Conservation (phyloP, 2,888 invertebrate species). For the Yponomeuta malinellus region DNA sequence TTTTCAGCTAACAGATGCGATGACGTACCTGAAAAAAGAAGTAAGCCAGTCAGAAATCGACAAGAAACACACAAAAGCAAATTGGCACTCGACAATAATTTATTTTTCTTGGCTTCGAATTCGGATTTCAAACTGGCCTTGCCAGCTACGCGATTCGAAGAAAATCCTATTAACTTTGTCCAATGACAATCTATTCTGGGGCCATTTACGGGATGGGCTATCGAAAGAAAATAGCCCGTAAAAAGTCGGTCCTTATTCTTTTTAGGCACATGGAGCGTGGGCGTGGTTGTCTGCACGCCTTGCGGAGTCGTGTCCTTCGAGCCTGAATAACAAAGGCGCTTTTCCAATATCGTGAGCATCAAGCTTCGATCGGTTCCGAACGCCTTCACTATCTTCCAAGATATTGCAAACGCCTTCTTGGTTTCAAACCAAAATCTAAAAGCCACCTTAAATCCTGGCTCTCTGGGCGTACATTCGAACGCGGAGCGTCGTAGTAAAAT, state of each 20-base stretch:
- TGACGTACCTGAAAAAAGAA: slow-evolving; percentile 51
- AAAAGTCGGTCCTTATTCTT: slow-evolving; percentile 47
- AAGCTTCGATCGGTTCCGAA: slow-evolving; percentile 69
- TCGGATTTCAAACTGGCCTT: slow-evolving; percentile 14
- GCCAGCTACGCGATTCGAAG: background rate
- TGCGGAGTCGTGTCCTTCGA: slow-evolving; percentile 45
- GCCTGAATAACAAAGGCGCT: slow-evolving; percentile 59
- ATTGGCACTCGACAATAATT: slow-evolving; percentile 7
- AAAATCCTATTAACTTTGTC: slow-evolving; percentile 7
- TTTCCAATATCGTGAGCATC: slow-evolving; percentile 65
- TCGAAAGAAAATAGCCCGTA: slow-evolving; percentile 45
- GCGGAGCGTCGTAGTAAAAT: slow-evolving; percentile 42
- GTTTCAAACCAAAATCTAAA: slow-evolving; percentile 38
- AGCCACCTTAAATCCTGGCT: slow-evolving; percentile 37
- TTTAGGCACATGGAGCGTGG: slow-evolving; percentile 66
- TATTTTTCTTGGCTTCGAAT: slow-evolving; percentile 5
- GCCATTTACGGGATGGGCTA: slow-evolving; percentile 34
- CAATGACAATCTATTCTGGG: slow-evolving; percentile 16
- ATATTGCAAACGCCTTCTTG: slow-evolving; percentile 74
- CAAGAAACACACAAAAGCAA: slow-evolving; percentile 21
- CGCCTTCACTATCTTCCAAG: slow-evolving; percentile 74
- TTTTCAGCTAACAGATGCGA: slow-evolving; percentile 33
- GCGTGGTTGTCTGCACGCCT: slow-evolving; percentile 65
- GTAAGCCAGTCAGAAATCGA: slow-evolving; percentile 17
- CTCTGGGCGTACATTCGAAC: background rate